phyloP scores from a whole-genome alignment of 2,113 vertebrate genomes.

The Malurus alboscapulatus region DNA sequence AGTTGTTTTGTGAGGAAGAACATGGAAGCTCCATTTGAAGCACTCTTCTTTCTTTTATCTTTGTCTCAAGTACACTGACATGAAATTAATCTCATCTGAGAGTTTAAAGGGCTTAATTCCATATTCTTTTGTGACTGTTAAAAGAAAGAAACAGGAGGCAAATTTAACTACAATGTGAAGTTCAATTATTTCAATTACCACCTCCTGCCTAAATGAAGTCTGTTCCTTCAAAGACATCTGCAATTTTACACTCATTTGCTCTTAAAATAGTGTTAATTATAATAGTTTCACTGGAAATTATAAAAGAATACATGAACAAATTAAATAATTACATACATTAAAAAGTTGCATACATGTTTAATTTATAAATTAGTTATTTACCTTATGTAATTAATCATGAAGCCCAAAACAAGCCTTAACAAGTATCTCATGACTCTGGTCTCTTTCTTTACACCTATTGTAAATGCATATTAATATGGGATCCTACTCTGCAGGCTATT shows the following conservation, averaged over 20 bases:
- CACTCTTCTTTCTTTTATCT: slow-evolving; percentile 4
- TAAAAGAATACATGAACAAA: slow-evolving; percentile 51
- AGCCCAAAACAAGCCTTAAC: not conserved
- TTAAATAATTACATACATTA: slow-evolving; percentile 43
- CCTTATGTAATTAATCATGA: slow-evolving; percentile 3
- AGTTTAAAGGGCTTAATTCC: slow-evolving; percentile 68
- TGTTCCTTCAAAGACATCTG: slow-evolving; percentile 64
- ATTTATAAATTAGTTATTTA: slow-evolving; percentile 36
- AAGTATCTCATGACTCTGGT: not conserved
- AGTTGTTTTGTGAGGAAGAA: not conserved
- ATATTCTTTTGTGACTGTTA: slow-evolving; percentile 55
- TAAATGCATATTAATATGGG: not conserved
- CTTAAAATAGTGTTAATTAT: slow-evolving; percentile 70
- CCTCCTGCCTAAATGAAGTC: slow-evolving; percentile 67
- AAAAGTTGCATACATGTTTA: slow-evolving; percentile 27
- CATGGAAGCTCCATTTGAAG: not conserved
- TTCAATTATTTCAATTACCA: slow-evolving; percentile 76
- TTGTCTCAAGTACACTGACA: not conserved
- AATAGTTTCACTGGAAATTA: slow-evolving; percentile 42
- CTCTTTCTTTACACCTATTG: not conserved
- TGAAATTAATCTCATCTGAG: slow-evolving; percentile 40
- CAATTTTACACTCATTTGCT: slow-evolving; percentile 68
- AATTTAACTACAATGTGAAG: slow-evolving; percentile 62
- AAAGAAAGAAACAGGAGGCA: slow-evolving; percentile 56
- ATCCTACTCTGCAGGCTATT: not conserved